Base-by-base conservation (phyloP, 2,888 invertebrate genomes). In the Acleris laterana region DNA sequence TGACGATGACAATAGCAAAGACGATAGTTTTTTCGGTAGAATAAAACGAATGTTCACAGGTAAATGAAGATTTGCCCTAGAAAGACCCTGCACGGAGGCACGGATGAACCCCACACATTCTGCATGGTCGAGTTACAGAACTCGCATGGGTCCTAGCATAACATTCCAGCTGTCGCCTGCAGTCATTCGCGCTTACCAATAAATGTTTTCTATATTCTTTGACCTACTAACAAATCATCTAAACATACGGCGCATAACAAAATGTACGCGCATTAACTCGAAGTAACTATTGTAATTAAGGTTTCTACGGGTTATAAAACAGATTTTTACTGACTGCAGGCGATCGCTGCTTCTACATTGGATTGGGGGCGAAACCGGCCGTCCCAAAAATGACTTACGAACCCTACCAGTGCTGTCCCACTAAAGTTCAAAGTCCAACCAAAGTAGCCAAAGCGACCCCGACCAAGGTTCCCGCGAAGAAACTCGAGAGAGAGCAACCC, bases 321-420 rank as follows among this genome's bases (percentile, higher is more conserved):
- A 95, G 95, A 95, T 96, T 96, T 97, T 96, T 96, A 96, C 96
- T 96, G 96, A 95, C 95, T 95, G 96, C 97, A 97, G 97, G 97
- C 96, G 97, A 97, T 96, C 97, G 97, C 95, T 97, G 97, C 96
- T 97, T 97, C 97, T 97, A 97, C 96, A 96, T 97, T 95, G 97
- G 97, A 95, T 95, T 97, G 95, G 97, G 97, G 94, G 96, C 96
- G 94, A 96, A 96, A 94, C 95, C 94, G 91, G 94, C 95, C 85
- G 94, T 95, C 90, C 95, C 95, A 90, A 95, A 95, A 93, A 94
- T 94, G 93, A 95, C 96, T 93, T 97, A 96, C 94, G 96, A 96
- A 95, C 96, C 97, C 88, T 97, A 96, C 95, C 97, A 97, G 94
- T 97, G 97, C 95, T 97, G 97, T 95, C 97, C 97, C 90, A 96